Base-by-base conservation (phyloP, 1,140 invertebrate species). In the Tenebrio molitor region DNA sequence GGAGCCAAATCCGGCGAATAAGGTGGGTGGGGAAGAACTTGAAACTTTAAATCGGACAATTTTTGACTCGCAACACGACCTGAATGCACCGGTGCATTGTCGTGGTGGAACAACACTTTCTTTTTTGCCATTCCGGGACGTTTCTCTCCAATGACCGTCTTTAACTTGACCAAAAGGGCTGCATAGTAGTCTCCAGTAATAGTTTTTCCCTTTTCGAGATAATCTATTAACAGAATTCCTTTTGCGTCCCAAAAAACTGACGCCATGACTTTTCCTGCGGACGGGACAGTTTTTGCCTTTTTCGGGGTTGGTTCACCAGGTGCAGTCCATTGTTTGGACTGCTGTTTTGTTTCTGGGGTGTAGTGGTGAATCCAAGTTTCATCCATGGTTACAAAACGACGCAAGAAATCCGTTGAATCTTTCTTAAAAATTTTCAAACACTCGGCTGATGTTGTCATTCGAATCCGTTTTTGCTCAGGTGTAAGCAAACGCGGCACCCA, bases 161-260 rank as follows among this genome's bases (percentile, higher is more conserved):
- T 16, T 2, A 50, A 50, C 2, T 50, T 14, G 7, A 2, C 14
- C 15, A 63, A 34, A 25, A 29, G 21, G 1, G 3, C 14, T 15
- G 67, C 33, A 21, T 72, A 70, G 53, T 70, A 71, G n/a, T 46
- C 14, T 50, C 71, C 65, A 3, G 42, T 72, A 53, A 72, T 74
- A 23, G 25, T 53, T 67, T 65, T 29, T n/a, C 46, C 23, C 36
- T 67, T 65, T n/a, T n/a, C n/a, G n/a, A n/a, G n/a, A n/a, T n/a
- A n/a, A 16, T 16, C 53, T 12, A 72, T 69, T 1, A 73, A 36
- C 23, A 73, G 12, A 23, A 75, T 75, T 50, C 53, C 73, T 19
- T 74, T 63, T 17, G 73, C 34, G 53, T 68, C 65, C 71, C 65
- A 72, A 50, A 70, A 73, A 50, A 73, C 66, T n/a, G 42, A 36